A percentile compares a stretch with the other conserved stretches of the same genome.
These are phyloP conservation scores for Otocyon megalotis DNA, from an alignment of 2,113 vertebrate species.

Conservation along the genomic window DNA sequence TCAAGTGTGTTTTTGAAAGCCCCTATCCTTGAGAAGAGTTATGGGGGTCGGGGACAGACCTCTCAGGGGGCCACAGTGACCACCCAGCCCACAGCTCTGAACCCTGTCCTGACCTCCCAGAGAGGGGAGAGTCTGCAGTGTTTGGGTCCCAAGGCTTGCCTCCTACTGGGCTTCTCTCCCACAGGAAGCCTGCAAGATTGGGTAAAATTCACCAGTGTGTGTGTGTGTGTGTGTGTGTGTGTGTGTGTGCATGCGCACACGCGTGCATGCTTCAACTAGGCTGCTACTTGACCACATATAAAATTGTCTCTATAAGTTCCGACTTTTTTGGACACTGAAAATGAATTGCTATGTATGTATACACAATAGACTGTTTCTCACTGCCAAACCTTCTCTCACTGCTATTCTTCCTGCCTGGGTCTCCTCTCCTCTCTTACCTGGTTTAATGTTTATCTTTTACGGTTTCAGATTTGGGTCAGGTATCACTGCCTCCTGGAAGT, in stretches of 20 bases:
- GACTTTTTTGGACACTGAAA: background rate
- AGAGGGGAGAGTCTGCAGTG: background rate
- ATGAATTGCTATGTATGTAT: background rate
- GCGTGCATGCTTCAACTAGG: background rate
- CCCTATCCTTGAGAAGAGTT: conserved; percentile 74
- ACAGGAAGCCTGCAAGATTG: background rate
- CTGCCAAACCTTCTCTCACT: background rate
- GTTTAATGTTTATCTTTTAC: background rate
- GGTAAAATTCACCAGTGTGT: background rate
- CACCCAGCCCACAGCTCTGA: background rate
- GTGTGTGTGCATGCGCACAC: too few species aligned
- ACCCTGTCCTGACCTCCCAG: conserved; percentile 18
- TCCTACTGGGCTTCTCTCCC: background rate
- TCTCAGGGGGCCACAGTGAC: conserved; percentile 8
- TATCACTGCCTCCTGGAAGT: background rate
- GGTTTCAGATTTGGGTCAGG: background rate
- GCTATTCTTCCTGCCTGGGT: too few species aligned
- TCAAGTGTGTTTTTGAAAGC: conserved; percentile 71
- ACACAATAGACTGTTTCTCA: background rate
- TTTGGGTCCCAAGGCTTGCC: background rate
- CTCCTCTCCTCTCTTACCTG: background rate
- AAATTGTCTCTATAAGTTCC: background rate
- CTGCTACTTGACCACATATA: background rate
- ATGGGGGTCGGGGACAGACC: background rate
- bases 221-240: too few species aligned